Conservation (phyloP, 2,797 vertebrate species). For the Anas capensis region DNA sequence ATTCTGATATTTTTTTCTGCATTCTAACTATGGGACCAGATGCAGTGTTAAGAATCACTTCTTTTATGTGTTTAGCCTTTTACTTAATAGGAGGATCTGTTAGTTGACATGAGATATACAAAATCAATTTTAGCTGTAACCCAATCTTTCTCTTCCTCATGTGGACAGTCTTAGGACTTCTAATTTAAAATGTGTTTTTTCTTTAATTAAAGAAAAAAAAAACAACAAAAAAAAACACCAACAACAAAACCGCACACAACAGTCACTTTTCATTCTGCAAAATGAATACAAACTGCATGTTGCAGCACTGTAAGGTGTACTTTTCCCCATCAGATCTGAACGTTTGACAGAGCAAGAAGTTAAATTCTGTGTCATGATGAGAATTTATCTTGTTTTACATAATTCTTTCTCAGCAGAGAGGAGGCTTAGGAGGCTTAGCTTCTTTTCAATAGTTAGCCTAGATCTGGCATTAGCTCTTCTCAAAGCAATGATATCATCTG, state of each 20-base stretch:
- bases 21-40: neutral
- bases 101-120: neutral
- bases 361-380: neutral
- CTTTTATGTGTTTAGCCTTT: neutral
- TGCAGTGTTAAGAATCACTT: neutral
- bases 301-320: neutral
- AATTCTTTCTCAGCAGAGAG: neutral
- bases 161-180: neutral
- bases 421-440: neutral
- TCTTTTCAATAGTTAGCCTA: neutral
- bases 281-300: neutral
- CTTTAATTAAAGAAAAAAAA: neutral
- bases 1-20: neutral
- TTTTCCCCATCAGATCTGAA: neutral
- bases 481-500: neutral
- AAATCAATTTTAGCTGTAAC: neutral
- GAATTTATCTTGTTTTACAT: neutral
- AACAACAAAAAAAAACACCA: rapidly evolving
- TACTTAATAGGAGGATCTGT: neutral
- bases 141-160: neutral
- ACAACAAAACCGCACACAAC: neutral
- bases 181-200: neutral
- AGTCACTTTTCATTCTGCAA: neutral
- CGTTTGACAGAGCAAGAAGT: neutral
- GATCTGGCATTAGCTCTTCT: neutral